A percentile compares a stretch with the other conserved stretches of the same genome.
Evolutionary conservation across 2,797 vertebrate genomes (phyloP).

Genomic region (Cryptoprocta ferox): DNA sequence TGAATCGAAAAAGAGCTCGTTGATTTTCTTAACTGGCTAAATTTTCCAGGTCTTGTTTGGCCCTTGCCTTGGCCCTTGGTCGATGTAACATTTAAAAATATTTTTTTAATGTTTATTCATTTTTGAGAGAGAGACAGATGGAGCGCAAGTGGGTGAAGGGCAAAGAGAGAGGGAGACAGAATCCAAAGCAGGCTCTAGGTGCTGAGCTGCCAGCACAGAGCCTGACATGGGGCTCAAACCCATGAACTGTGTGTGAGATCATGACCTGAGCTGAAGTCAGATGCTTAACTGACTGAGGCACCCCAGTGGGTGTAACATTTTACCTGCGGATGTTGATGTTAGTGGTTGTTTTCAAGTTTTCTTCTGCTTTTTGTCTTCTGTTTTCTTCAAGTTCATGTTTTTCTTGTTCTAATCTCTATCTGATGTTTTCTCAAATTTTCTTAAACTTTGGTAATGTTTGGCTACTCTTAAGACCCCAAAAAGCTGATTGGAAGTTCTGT

Average conservation of each 20-base stretch:
- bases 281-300: no score
- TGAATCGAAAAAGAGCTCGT: background rate
- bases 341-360: constrained; percentile 18
- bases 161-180: no score
- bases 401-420: background rate
- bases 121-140: no score
- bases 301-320: background rate
- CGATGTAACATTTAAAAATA: background rate
- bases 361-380: background rate
- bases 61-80: background rate
- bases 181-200: no score
- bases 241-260: no score
- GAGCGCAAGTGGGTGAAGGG: no score
- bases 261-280: no score
- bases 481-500: background rate
- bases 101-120: no score
- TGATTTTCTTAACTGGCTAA: background rate
- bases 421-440: background rate
- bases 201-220: no score
- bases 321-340: constrained; percentile 1
- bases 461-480: background rate
- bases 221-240: no score
- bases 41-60: background rate
- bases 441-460: background rate
- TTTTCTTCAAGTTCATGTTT: background rate